A percentile compares a stretch with the other conserved stretches of the same genome.
phyloP scores from a whole-genome alignment of 2,113 vertebrate species.

The Amphiprion percula region DNA sequence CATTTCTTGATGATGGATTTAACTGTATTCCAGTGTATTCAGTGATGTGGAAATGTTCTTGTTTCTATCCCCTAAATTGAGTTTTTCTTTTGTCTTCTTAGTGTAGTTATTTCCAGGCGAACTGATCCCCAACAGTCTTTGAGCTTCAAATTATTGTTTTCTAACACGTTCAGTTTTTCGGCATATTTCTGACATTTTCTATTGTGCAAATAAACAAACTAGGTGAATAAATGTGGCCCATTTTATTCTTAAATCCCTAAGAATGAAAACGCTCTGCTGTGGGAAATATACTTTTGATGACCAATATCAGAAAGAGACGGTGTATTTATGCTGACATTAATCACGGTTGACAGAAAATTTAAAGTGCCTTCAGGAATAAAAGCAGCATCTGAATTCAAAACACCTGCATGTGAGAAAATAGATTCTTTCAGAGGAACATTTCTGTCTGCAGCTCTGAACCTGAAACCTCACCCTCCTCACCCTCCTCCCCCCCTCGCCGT shows the following conservation, averaged over 20 bases:
- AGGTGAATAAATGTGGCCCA: not conserved
- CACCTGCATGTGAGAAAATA: conserved; percentile 27
- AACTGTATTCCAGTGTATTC: too few relatives aligned
- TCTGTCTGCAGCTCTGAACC: conserved; percentile 28
- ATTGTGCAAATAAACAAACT: not conserved
- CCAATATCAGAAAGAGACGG: not conserved
- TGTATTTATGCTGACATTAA: conserved; percentile 29
- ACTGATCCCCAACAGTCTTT: too few relatives aligned
- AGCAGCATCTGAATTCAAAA: conserved; percentile 34
- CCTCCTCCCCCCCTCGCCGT: not conserved
- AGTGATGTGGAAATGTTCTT: too few relatives aligned
- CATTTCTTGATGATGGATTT: too few relatives aligned
- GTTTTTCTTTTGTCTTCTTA: too few relatives aligned
- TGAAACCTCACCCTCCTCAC: not conserved
- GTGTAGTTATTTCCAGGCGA: too few relatives aligned
- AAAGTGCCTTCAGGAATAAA: not conserved
- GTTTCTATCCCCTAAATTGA: too few relatives aligned
- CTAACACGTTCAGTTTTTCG: too few relatives aligned
- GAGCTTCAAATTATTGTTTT: too few relatives aligned
- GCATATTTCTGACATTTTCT: not conserved
- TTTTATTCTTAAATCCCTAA: not conserved
- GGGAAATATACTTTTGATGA: conserved; percentile 7
- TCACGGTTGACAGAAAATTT: conserved; percentile 6
- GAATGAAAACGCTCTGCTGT: not conserved
- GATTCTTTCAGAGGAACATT: conserved; percentile 7